These are phyloP conservation scores for Phyllotis vaccarum DNA, from an alignment of 2,797 vertebrate species.

Conservation along the genomic window DNA sequence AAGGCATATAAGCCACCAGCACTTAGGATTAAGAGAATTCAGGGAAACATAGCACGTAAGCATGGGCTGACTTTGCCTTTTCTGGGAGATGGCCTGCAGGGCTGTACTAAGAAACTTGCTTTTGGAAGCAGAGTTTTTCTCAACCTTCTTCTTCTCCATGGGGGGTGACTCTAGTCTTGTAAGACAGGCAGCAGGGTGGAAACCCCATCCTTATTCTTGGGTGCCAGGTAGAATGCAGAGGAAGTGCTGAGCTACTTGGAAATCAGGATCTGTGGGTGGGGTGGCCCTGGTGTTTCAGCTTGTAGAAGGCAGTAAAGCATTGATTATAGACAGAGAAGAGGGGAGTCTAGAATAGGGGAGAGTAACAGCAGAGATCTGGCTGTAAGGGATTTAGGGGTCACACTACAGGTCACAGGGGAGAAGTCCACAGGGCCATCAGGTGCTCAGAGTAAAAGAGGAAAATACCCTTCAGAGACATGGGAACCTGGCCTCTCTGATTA, in stretches of 20 bases:
- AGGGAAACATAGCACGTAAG: too few relatives aligned
- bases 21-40: neutral
- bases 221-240: neutral
- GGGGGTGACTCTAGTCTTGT: neutral
- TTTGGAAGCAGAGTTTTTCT: slow-evolving; percentile 1
- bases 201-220: neutral
- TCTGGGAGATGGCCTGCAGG: neutral
- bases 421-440: neutral
- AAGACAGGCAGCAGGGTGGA: neutral
- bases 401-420: neutral
- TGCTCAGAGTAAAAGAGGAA: neutral
- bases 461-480: neutral
- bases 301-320: neutral
- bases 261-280: neutral
- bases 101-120: slow-evolving; percentile 24
- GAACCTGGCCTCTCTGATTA: neutral
- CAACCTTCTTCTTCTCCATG: neutral
- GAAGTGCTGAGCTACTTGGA: neutral
- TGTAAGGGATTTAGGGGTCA: neutral
- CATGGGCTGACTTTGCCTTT: neutral
- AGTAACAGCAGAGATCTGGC: neutral
- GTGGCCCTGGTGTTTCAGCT: neutral
- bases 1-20: rapidly evolving
- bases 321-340: neutral
- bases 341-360: neutral